Evolutionary conservation across 2,888 invertebrate species (phyloP).

Genomic region (Lamellibrachia columna): DNA sequence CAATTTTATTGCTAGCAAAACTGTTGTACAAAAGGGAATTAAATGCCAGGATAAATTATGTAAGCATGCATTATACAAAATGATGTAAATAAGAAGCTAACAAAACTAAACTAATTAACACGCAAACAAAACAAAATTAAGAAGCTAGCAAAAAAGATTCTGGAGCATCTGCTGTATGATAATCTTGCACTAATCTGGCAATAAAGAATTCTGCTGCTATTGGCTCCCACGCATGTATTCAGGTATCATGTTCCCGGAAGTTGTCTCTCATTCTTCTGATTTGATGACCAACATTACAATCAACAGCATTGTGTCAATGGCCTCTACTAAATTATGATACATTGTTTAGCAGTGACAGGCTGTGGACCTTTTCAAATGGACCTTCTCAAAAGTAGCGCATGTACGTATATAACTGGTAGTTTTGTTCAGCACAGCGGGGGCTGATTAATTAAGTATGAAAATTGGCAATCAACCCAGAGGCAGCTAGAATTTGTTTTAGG

Average conservation of each 20-base stretch:
- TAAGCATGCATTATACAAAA: too few relatives aligned
- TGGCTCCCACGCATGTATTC: background rate
- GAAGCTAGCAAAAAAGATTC: too few relatives aligned
- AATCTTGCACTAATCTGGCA: too few relatives aligned
- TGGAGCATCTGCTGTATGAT: too few relatives aligned
- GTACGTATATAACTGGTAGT: background rate
- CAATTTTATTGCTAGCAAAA: too few relatives aligned
- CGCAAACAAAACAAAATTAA: too few relatives aligned
- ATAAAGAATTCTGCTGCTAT: too few relatives aligned
- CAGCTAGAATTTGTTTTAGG: background rate
- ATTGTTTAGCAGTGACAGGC: background rate
- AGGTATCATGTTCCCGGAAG: background rate
- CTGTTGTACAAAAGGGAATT: too few relatives aligned
- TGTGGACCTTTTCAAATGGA: background rate
- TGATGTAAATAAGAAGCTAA: too few relatives aligned
- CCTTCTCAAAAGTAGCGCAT: background rate
- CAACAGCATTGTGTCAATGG: background rate
- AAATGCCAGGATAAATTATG: too few relatives aligned
- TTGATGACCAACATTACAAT: background rate
- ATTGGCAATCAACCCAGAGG: background rate
- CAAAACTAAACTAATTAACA: too few relatives aligned
- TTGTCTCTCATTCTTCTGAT: background rate
- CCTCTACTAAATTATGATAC: background rate
- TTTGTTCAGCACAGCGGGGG: background rate
- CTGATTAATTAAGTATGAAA: background rate